These are phyloP conservation scores for Boleophthalmus pectinirostris DNA, from an alignment of 2,113 vertebrate genomes.

Conservation along the genomic window DNA sequence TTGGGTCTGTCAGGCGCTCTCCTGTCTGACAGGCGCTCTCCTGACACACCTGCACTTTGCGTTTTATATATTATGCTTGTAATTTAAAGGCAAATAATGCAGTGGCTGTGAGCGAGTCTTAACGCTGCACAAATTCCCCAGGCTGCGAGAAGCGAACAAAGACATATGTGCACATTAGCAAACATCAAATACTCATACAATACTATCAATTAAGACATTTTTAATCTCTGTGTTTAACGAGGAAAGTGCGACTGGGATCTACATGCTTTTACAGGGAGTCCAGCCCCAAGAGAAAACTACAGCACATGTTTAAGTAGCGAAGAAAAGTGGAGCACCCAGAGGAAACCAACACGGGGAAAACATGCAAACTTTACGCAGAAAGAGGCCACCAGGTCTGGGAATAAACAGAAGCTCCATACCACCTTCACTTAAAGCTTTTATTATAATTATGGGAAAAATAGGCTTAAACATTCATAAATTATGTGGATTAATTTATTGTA, in stretches of 20 bases:
- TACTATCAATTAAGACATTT: background rate
- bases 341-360: background rate
- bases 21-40: conserved; percentile 24
- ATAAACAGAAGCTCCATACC: background rate
- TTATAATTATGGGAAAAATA: background rate
- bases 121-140: background rate
- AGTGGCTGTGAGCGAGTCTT: background rate
- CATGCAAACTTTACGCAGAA: background rate
- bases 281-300: background rate
- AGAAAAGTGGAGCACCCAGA: background rate
- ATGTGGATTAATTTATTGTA: background rate
- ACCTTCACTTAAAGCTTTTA: background rate
- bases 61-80: conserved; percentile 9
- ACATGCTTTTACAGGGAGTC: background rate
- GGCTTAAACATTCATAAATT: background rate
- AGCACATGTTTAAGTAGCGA: background rate
- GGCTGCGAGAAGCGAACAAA: background rate
- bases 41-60: conserved; percentile 21
- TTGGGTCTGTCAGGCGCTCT: conserved; percentile 22
- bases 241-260: background rate
- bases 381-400: background rate
- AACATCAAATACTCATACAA: background rate
- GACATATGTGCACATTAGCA: background rate
- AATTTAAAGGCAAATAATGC: conserved; percentile 17
- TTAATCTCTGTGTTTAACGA: background rate